Conservation (phyloP, 2,888 invertebrate genomes). For the Pyralis farinalis region DNA sequence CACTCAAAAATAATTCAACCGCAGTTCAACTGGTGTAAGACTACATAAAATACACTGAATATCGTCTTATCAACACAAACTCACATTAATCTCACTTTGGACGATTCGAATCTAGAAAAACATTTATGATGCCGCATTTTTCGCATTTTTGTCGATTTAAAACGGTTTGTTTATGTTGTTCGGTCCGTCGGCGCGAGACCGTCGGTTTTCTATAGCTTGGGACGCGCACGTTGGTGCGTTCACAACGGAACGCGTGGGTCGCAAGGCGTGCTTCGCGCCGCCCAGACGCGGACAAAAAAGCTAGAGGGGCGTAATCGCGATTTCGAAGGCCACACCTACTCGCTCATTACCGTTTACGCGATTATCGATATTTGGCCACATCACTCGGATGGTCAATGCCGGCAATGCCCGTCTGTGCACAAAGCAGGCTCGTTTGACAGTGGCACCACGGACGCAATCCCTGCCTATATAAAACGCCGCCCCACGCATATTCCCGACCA, state of each 20-base stretch:
- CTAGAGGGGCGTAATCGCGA: slow-evolving; percentile 62
- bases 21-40: neutral
- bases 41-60: neutral
- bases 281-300: slow-evolving; percentile 72
- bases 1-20: neutral
- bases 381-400: slow-evolving; percentile 41
- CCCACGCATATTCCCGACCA: slow-evolving; percentile 66
- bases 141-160: slow-evolving; percentile 34
- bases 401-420: slow-evolving; percentile 63
- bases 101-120: slow-evolving; percentile 22
- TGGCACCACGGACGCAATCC: slow-evolving; percentile 64
- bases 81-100: slow-evolving; percentile 20
- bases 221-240: slow-evolving; percentile 36
- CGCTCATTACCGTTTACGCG: slow-evolving; percentile 74
- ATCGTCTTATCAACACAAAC: neutral
- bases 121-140: slow-evolving; percentile 34
- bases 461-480: slow-evolving; percentile 72
- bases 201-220: slow-evolving; percentile 59
- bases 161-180: slow-evolving; percentile 53
- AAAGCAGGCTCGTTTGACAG: slow-evolving; percentile 71
- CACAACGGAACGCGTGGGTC: slow-evolving; percentile 56
- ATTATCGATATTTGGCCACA: slow-evolving; percentile 69
- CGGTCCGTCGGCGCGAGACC: slow-evolving; percentile 55
- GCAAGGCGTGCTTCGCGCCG: slow-evolving; percentile 71
- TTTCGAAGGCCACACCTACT: slow-evolving; percentile 71